A percentile compares a stretch with the other conserved stretches of the same genome.
Conservation (phyloP, 2,113 vertebrate species). For the Oophaga pumilio region DNA sequence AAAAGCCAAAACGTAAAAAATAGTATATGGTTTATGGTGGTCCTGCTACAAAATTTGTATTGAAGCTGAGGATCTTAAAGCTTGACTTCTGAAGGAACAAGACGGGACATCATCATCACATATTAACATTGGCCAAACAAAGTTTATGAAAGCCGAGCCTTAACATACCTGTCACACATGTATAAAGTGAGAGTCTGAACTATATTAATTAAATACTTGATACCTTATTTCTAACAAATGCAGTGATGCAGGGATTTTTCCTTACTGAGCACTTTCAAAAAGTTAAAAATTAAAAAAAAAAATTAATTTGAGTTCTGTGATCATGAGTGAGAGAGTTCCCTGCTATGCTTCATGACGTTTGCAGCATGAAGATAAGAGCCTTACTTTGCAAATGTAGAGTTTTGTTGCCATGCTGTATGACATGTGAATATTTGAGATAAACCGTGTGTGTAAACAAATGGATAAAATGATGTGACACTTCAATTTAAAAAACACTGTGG, state of each 20-base stretch:
- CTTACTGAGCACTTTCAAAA: not conserved
- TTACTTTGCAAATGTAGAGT: not conserved
- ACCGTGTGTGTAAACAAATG: not conserved
- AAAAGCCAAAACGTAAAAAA: too few species aligned
- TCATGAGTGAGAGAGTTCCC: too few species aligned
- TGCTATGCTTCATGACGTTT: not conserved
- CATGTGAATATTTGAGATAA: slow-evolving; percentile 1
- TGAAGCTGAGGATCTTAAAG: too few species aligned
- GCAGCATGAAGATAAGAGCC: slow-evolving; percentile 1
- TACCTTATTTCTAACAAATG: not conserved
- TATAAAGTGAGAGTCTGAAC: too few species aligned
- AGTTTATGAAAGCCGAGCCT: too few species aligned
- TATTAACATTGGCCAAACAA: too few species aligned
- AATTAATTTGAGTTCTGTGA: not conserved
- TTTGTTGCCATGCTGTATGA: not conserved
- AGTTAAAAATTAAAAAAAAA: not conserved
- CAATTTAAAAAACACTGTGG: not conserved
- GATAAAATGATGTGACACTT: not conserved
- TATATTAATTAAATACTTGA: too few species aligned
- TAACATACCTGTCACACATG: too few species aligned
- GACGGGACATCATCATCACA: too few species aligned
- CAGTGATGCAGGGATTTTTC: not conserved
- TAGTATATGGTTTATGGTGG: too few species aligned
- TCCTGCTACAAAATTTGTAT: too few species aligned
- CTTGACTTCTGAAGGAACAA: too few species aligned